Percentiles rank a stretch among this genome's conserved stretches.
These are phyloP conservation scores for Drosophila guanche DNA, from an alignment of 1,140 invertebrate genomes.

Conservation along the genomic window DNA sequence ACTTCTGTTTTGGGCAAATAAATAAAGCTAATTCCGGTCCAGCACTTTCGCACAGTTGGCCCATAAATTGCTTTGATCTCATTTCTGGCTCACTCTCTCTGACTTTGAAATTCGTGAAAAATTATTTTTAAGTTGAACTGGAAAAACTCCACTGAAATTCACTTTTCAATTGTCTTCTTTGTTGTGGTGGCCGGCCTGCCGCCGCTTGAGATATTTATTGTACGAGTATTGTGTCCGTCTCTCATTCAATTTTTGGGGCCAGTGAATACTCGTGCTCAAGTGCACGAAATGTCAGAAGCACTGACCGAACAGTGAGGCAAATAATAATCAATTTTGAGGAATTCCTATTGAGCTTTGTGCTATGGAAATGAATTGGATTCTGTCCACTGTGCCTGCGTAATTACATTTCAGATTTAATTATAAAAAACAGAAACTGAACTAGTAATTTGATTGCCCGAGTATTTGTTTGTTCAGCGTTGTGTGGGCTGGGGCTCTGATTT, in stretches of 20 bases:
- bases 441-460: constrained; percentile 45
- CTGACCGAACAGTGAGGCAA: constrained; percentile 26
- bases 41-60: constrained; percentile 52
- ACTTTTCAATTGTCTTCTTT: constrained; percentile 17
- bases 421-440: constrained; percentile 43
- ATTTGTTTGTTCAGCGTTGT: constrained; percentile 46
- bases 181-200: constrained; percentile 5
- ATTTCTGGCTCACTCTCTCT: constrained; percentile 5
- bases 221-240: constrained; percentile 4
- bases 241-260: constrained; percentile 36
- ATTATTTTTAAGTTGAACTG: constrained; percentile 15
- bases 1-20: constrained; percentile 40
- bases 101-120: constrained; percentile 32
- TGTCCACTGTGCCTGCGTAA: constrained; percentile 17
- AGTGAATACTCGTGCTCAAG: constrained; percentile 55
- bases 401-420: constrained; percentile 14
- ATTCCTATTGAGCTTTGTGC: not conserved
- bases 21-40: constrained; percentile 30
- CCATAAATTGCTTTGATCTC: constrained; percentile 11
- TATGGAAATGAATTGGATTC: not conserved
- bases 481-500: constrained; percentile 34
- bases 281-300: constrained; percentile 45
- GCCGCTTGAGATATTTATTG: no score
- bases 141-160: constrained; percentile 33
- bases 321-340: not conserved